Conservation (phyloP, 2,888 invertebrate genomes). For the Brenthis daphne region DNA sequence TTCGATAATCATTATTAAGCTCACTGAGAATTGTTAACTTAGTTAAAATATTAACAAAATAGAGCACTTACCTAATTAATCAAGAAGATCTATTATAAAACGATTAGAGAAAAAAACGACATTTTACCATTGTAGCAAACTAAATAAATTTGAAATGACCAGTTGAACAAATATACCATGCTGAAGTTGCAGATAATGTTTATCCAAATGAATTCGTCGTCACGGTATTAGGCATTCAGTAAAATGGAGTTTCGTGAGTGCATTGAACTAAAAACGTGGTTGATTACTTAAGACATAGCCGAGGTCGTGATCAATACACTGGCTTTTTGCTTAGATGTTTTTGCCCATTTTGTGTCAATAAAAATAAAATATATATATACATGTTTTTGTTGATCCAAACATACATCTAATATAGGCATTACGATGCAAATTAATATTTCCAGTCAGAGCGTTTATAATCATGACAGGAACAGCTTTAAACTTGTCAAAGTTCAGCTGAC, state of each 20-base stretch:
- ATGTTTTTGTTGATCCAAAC: constrained; percentile 55
- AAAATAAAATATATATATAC: constrained; percentile 60
- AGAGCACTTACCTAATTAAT: too few species aligned
- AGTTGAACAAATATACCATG: constrained; percentile 48
- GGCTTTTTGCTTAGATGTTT: constrained; percentile 48
- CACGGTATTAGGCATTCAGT: constrained; percentile 65
- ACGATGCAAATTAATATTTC: constrained; percentile 19
- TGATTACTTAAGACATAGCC: constrained; percentile 72
- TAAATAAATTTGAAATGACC: constrained; percentile 19
- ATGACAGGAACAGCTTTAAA: constrained; percentile 53
- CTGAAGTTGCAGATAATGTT: constrained; percentile 59
- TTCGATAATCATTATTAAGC: too few species aligned
- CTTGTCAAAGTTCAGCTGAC: constrained; percentile 58
- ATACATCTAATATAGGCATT: constrained; percentile 21
- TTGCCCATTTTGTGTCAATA: constrained; percentile 58
- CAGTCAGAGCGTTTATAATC: constrained; percentile 38
- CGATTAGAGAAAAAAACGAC: too few species aligned
- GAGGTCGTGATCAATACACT: constrained; percentile 63
- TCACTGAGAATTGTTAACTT: too few species aligned
- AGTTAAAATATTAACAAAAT: too few species aligned
- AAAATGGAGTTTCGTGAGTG: constrained; percentile 74
- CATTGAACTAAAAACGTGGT: constrained; percentile 80
- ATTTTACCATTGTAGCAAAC: constrained; percentile 49
- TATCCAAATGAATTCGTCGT: constrained; percentile 67
- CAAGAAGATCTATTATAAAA: too few species aligned